Base-by-base conservation (phyloP, 2,797 vertebrate genomes). In the Xenops minutus region DNA sequence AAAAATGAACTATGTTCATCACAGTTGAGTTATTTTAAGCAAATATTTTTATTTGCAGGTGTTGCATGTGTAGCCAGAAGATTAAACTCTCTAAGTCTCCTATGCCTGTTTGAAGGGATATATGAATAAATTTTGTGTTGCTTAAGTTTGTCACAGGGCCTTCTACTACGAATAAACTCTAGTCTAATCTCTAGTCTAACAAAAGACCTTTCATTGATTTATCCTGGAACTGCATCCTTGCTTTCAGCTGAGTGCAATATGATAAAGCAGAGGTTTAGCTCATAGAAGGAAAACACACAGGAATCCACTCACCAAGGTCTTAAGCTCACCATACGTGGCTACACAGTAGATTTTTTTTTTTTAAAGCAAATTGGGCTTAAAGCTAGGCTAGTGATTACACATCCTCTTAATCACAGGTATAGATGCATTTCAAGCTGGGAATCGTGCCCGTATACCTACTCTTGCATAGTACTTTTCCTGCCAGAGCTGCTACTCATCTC, bases 341-440 rank as follows among this genome's bases (percentile, higher is more conserved):
- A 55, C 36, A 69, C 3, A 74, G 61, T 39, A 36, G 24, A 43
- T 49, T 2, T 4, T 37, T 77, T 41, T 41, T 2, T 94, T 85
- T 5, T 49, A 69, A 59, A 82, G 41, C 24, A 94, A 90, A 94
- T 85, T 92, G 64, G 36, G n/a, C 62, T 84, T 73, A 86, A 17
- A 79, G 67, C 23, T 76, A 36, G 32, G 12, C 26, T 86, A 82
- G 73, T 92, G 83, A 94, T 94, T 96, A 87, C 29, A 69, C 37
- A 88, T 46, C 67, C 77, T 82, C 52, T 92, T 93, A 91, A 92
- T 84, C 89, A 84, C 12, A 78, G 66, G 39, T 71, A 83, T 94
- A 93, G 55, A 83, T 66, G 20, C 26, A 89, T 67, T 89, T 88
- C 80, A 95, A 91, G 67, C 73, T 94, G 86, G 73, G 74, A 95